phyloP scores from a whole-genome alignment of 2,888 invertebrate species.

The Plagodis dolabraria region DNA sequence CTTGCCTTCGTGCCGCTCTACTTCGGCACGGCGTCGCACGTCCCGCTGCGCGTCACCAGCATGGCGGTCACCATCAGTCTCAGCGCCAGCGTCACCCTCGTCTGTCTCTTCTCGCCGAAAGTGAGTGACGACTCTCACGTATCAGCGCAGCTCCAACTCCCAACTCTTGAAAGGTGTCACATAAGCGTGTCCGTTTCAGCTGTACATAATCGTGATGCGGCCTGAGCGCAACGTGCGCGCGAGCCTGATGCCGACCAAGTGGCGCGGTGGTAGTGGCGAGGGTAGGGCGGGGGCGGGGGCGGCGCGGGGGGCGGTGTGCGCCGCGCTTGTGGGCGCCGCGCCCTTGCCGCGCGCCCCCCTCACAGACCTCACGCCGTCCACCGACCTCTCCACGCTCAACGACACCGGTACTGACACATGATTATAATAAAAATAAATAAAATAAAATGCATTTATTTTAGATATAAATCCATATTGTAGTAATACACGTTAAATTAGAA shows the following conservation, averaged over 20 bases:
- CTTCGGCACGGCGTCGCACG: conserved; percentile 97
- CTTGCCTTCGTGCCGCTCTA: conserved; percentile 98
- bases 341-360: conserved; percentile 54
- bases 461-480: too few species aligned
- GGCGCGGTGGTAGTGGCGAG: conserved; percentile 52
- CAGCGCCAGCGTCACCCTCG: conserved; percentile 96
- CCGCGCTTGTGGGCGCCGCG: conserved; percentile 55
- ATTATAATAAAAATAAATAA: too few species aligned
- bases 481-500: too few species aligned
- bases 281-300: conserved; percentile 30
- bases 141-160: too few species aligned
- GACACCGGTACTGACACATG: conserved; percentile 44
- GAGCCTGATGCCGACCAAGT: conserved; percentile 61
- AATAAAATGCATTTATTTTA: too few species aligned
- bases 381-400: conserved; percentile 65
- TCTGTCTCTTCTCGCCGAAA: conserved; percentile 97
- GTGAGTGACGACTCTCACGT: conserved; percentile 90
- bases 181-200: conserved; percentile 40
- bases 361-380: conserved; percentile 65
- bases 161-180: conserved; percentile 65
- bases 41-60: conserved; percentile 95
- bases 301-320: conserved; percentile 63
- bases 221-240: conserved; percentile 75
- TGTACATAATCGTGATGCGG: conserved; percentile 69
- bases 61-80: conserved; percentile 98